These are phyloP conservation scores for Oreochromis aureus DNA, from an alignment of 2,113 vertebrate genomes.

Conservation along the genomic window DNA sequence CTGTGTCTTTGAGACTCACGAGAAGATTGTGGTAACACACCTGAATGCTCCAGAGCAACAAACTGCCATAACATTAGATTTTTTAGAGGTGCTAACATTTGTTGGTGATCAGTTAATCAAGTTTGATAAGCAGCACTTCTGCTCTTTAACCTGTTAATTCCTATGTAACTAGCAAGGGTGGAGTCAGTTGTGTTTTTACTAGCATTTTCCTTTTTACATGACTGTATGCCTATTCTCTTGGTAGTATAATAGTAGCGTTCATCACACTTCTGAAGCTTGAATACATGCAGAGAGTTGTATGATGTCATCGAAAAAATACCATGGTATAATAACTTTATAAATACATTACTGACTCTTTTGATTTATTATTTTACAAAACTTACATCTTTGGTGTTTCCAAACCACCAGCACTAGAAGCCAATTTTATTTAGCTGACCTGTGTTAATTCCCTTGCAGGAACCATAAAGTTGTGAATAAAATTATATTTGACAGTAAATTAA, in stretches of 20 bases:
- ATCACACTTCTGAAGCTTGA: not conserved
- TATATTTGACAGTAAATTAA: conserved; percentile 39
- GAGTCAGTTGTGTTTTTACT: not conserved
- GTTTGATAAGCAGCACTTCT: not conserved
- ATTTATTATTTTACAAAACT: not conserved
- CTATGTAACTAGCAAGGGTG: not conserved
- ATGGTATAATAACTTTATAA: not conserved
- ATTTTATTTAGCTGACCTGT: not conserved
- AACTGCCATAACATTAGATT: not conserved
- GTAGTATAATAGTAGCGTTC: rapidly evolving
- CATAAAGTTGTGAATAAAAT: conserved; percentile 22
- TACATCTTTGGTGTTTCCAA: not conserved
- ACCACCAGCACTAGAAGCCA: not conserved
- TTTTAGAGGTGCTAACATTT: not conserved
- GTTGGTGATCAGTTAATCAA: not conserved
- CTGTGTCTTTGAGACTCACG: not conserved
- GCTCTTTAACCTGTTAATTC: not conserved
- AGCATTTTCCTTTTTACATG: not conserved
- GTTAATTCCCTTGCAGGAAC: not conserved
- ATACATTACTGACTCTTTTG: not conserved
- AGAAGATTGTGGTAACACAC: not conserved
- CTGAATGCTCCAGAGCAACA: not conserved
- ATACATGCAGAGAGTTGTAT: not conserved
- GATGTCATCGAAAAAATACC: not conserved
- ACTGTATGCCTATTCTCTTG: rapidly evolving